Conservation (phyloP, 2,113 vertebrate genomes). For the Labeo catla region DNA sequence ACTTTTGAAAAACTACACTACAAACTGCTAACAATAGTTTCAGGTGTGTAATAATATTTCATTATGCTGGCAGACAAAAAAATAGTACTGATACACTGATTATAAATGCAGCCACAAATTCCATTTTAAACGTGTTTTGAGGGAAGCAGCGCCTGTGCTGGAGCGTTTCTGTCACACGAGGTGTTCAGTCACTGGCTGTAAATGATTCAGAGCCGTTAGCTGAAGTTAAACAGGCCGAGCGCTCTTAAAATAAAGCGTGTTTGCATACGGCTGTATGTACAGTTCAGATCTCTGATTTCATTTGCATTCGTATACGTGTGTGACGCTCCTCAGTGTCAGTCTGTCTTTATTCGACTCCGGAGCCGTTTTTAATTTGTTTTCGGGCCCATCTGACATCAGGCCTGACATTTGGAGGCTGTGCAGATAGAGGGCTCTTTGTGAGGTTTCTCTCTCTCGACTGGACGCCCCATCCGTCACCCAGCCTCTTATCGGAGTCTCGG, state of each 20-base stretch:
- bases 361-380: constrained; percentile 14
- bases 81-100: neutral
- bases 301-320: constrained; percentile 1
- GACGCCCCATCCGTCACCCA: constrained; percentile 15
- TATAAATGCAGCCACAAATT: too few relatives aligned
- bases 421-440: constrained; percentile 55
- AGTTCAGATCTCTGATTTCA: neutral
- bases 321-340: neutral
- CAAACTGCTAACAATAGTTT: neutral
- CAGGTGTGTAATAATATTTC: neutral
- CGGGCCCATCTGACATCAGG: constrained; percentile 54
- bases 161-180: neutral
- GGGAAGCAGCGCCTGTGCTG: neutral
- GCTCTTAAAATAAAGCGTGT: neutral
- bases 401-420: constrained; percentile 49
- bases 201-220: neutral
- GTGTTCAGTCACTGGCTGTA: neutral
- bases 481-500: constrained; percentile 27
- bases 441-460: neutral
- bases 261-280: neutral
- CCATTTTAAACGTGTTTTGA: neutral
- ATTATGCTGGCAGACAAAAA: neutral
- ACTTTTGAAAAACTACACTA: neutral
- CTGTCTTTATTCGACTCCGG: neutral
- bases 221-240: neutral